Conservation (phyloP, 2,797 vertebrate species). For the Hypotaenidia okinawae region DNA sequence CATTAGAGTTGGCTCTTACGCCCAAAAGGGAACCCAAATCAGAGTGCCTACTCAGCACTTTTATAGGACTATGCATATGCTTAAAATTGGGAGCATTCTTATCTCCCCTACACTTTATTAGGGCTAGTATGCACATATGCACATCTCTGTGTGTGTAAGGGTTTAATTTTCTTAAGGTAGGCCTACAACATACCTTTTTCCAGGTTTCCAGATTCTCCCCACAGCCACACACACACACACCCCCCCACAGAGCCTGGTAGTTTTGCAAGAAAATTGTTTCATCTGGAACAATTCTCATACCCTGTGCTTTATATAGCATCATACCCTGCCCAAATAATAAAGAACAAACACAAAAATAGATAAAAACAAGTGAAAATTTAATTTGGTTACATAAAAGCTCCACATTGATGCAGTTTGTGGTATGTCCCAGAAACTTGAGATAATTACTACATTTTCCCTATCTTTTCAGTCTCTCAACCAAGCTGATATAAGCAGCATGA, state of each 20-base stretch:
- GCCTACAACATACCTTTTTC: background rate
- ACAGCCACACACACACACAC: background rate
- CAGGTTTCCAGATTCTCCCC: background rate
- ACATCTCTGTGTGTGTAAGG: fast-evolving
- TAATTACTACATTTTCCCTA: background rate
- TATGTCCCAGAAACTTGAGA: background rate
- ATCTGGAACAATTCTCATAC: background rate
- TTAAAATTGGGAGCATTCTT: background rate
- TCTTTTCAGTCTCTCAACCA: background rate
- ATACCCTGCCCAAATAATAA: background rate
- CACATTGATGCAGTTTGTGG: background rate
- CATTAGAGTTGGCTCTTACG: background rate
- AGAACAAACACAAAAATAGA: background rate
- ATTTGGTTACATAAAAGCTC: background rate
- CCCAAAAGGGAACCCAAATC: background rate
- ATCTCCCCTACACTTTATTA: background rate
- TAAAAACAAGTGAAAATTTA: background rate
- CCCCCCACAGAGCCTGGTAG: too few relatives aligned
- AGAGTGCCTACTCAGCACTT: background rate
- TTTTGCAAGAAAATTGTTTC: background rate
- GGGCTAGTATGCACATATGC: fast-evolving
- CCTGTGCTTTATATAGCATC: background rate
- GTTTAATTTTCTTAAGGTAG: background rate
- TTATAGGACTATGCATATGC: too few relatives aligned
- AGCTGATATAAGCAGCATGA: background rate